A percentile compares a stretch with the other conserved stretches of the same genome.
Conservation (phyloP, 2,797 vertebrate genomes). For the Psittacula echo region DNA sequence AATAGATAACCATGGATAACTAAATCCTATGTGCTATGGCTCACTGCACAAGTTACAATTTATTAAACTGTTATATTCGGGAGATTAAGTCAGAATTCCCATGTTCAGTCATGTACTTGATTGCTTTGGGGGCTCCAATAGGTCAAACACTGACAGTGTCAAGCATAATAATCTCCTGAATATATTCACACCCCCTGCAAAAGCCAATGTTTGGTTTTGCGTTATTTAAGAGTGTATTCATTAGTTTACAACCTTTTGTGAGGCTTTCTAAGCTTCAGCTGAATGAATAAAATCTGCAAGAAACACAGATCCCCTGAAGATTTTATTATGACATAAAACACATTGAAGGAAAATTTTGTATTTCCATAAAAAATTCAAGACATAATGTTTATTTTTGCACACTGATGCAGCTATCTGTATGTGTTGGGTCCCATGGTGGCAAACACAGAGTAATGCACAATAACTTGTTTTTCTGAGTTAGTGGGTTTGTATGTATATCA, state of each 20-base stretch:
- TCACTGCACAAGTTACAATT: slow-evolving; percentile 27
- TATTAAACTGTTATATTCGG: slow-evolving; percentile 35
- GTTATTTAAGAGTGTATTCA: neutral
- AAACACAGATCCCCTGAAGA: slow-evolving; percentile 7
- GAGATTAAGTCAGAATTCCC: slow-evolving; percentile 43
- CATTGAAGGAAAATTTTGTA: neutral
- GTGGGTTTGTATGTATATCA: neutral
- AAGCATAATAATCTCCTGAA: slow-evolving; percentile 54
- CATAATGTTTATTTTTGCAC: slow-evolving; percentile 25
- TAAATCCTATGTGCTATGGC: neutral
- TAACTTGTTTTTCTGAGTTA: neutral
- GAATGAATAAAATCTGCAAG: slow-evolving; percentile 13
- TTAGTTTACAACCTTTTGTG: neutral
- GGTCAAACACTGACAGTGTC: slow-evolving; percentile 21
- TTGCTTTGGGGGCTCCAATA: neutral
- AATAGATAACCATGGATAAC: neutral
- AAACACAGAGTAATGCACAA: neutral
- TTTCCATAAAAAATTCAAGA: slow-evolving; percentile 36
- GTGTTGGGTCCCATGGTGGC: neutral
- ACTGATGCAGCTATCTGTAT: neutral
- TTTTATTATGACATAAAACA: slow-evolving; percentile 32
- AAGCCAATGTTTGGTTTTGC: neutral
- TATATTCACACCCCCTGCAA: slow-evolving; percentile 33
- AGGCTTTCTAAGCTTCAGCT: neutral
- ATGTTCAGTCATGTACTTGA: slow-evolving; percentile 17